phyloP scores from a whole-genome alignment of 2,888 invertebrate species.

The Amaurobius ferox region DNA sequence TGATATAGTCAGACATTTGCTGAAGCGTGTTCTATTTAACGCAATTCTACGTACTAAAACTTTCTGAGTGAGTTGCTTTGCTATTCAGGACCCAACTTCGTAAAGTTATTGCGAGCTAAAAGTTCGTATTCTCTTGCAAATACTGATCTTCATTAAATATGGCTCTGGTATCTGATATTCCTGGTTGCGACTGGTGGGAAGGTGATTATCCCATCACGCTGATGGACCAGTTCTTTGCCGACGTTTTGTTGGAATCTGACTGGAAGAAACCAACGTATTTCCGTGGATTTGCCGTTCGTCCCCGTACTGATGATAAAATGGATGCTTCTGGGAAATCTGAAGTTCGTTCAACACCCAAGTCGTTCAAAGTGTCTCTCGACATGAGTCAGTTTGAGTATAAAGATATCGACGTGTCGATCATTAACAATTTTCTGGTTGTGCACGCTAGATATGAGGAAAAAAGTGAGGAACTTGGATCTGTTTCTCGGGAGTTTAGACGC shows the following conservation, averaged over 20 bases:
- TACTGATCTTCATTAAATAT: too few species aligned
- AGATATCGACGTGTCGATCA: constrained; percentile 44
- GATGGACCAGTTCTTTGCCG: constrained; percentile 38
- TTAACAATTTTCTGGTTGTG: constrained; percentile 44
- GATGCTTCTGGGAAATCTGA: constrained; percentile 1
- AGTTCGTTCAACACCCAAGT: constrained; percentile 4
- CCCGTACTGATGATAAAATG: not conserved
- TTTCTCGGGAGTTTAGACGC: constrained; percentile 57
- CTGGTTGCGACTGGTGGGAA: constrained; percentile 18
- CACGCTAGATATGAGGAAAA: constrained; percentile 65
- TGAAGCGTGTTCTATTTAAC: too few species aligned
- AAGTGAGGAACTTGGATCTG: constrained; percentile 46
- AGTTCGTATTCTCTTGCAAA: too few species aligned
- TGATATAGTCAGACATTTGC: too few species aligned
- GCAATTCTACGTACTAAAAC: too few species aligned
- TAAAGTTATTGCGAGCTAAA: too few species aligned
- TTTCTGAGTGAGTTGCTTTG: too few species aligned
- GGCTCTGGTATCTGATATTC: constrained; percentile 9
- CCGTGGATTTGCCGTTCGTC: not conserved
- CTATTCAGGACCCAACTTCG: too few species aligned
- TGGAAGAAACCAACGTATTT: not conserved
- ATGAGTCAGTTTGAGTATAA: constrained; percentile 30
- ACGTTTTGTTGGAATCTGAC: constrained; percentile 18
- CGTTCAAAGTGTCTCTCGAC: constrained; percentile 30
- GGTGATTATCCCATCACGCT: constrained; percentile 29